Percentiles rank a stretch among this genome's conserved stretches.
Evolutionary conservation across 37 sponge, comb jelly and placozoan species (phyloP).

Genomic region (Oscarella lobularis): DNA sequence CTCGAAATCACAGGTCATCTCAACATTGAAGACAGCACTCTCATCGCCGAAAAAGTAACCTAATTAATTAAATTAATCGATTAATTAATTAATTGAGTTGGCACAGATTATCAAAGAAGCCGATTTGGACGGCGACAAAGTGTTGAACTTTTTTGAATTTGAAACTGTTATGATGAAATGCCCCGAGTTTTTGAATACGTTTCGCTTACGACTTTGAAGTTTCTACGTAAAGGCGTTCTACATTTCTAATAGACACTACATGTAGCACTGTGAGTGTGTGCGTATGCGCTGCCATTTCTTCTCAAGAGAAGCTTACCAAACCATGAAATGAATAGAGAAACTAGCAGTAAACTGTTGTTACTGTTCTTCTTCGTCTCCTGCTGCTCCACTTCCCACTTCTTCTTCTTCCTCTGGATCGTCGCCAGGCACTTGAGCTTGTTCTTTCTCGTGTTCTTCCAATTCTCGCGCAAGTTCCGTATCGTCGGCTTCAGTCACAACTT

Average conservation of each 20-base stretch:
- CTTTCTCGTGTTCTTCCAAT: slow-evolving; percentile 75
- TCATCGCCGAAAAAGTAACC: too few species aligned
- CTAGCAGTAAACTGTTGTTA: too few species aligned
- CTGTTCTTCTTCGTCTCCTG: not conserved
- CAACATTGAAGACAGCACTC: too few species aligned
- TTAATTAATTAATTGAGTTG: too few species aligned
- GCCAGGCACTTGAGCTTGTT: slow-evolving; percentile 77
- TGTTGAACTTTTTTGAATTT: not conserved
- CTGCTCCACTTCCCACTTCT: slow-evolving; percentile 10
- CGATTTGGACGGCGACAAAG: not conserved
- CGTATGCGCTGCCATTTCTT: too few species aligned
- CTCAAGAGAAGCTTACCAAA: too few species aligned
- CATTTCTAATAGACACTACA: too few species aligned
- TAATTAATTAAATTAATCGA: too few species aligned
- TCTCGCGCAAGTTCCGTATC: slow-evolving; percentile 75
- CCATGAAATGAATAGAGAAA: too few species aligned
- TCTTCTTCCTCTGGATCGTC: slow-evolving; percentile 70
- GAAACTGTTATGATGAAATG: not conserved
- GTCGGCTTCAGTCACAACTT: slow-evolving; percentile 87
- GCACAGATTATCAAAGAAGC: slow-evolving; percentile 1
- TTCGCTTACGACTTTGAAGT: not conserved
- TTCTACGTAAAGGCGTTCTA: too few species aligned
- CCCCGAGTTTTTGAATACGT: not conserved
- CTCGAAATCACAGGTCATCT: too few species aligned
- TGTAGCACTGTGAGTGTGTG: too few species aligned